Conservation (phyloP, 2,888 invertebrate genomes). For the Zhuqinia jingwanae region DNA sequence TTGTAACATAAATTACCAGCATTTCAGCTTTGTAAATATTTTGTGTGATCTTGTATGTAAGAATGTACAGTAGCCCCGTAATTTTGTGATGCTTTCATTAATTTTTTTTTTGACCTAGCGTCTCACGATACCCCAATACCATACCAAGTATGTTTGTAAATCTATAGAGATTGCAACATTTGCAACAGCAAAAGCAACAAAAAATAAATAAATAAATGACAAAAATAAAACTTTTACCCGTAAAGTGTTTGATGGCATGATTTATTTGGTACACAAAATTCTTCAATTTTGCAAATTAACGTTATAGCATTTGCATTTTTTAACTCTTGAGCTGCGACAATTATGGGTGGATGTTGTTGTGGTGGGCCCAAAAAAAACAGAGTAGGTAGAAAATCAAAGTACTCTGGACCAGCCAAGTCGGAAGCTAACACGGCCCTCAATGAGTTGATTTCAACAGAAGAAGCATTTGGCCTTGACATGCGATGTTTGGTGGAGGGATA, state of each 20-base stretch:
- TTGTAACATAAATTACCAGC: too few relatives aligned
- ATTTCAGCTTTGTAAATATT: too few relatives aligned
- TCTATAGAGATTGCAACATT: constrained; percentile 1
- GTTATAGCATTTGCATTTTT: background rate
- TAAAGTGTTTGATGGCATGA: too few relatives aligned
- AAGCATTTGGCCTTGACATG: background rate
- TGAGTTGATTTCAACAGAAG: constrained; percentile 11
- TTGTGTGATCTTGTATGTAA: too few relatives aligned
- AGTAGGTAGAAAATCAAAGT: background rate
- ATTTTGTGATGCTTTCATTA: too few relatives aligned
- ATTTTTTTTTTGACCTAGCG: too few relatives aligned
- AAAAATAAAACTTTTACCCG: too few relatives aligned
- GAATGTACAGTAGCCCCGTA: too few relatives aligned
- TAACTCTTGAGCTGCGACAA: background rate
- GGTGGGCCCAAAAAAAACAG: background rate
- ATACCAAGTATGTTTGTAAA: background rate
- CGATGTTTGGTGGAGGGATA: constrained; percentile 5
- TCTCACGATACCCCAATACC: too few relatives aligned
- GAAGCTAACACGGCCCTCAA: background rate
- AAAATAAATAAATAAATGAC: background rate
- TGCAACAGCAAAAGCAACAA: background rate
- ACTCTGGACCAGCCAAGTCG: background rate
- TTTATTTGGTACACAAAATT: too few relatives aligned
- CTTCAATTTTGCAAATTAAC: too few relatives aligned
- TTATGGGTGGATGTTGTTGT: constrained; percentile 3